Evolutionary conservation across 1,140 invertebrate species (phyloP).

Genomic region (Rhopalosiphum maidis): DNA sequence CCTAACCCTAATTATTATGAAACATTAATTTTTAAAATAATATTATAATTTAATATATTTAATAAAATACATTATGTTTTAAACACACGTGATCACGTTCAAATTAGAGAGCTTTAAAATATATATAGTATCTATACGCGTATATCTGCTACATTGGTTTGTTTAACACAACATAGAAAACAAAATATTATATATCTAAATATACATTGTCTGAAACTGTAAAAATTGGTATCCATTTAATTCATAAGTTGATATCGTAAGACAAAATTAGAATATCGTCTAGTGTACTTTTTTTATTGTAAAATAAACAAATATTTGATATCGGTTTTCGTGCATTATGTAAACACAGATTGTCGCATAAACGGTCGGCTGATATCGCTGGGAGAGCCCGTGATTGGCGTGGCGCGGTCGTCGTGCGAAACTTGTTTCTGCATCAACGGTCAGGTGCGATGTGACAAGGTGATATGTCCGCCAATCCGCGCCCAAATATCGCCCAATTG

Average conservation of each 20-base stretch:
- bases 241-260: neutral
- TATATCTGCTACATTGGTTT: no score
- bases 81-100: no score
- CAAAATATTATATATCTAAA: no score
- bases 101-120: neutral
- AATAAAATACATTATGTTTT: no score
- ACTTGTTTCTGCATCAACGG: slow-evolving; percentile 84
- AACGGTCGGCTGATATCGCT: slow-evolving; percentile 71
- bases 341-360: slow-evolving; percentile 70
- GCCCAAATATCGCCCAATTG: slow-evolving; percentile 68
- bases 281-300: neutral
- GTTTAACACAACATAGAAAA: no score
- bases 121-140: neutral
- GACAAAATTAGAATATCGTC: neutral
- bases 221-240: neutral
- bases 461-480: slow-evolving; percentile 75
- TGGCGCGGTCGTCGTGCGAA: slow-evolving; percentile 71
- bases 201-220: neutral
- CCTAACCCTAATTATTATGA: no score
- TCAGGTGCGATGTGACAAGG: slow-evolving; percentile 74
- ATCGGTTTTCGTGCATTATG: neutral
- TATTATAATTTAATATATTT: no score
- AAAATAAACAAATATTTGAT: neutral
- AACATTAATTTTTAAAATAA: no score
- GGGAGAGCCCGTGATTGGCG: slow-evolving; percentile 76